Conservation (phyloP, 2,888 invertebrate species). For the Phyto melanocephala region DNA sequence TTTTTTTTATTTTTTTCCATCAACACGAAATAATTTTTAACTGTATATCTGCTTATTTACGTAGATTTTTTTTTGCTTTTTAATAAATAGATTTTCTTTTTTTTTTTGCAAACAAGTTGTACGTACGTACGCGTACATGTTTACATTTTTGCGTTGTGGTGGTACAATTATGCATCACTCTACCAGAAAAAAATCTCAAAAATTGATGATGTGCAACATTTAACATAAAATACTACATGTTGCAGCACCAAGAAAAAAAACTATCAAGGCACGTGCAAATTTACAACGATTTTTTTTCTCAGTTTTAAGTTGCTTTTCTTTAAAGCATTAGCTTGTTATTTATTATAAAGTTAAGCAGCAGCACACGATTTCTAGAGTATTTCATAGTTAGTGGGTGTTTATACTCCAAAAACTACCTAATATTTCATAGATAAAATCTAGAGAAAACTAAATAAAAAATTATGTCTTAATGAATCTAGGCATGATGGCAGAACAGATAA, state of each 20-base stretch:
- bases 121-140: no score
- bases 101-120: no score
- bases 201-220: conserved; percentile 50
- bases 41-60: no score
- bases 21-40: no score
- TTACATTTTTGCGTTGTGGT: no score
- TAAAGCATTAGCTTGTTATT: neutral
- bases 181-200: neutral
- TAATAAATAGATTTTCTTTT: no score
- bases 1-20: no score
- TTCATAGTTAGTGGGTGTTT: conserved; percentile 1
- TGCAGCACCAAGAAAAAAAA: conserved; percentile 7
- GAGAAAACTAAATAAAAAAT: neutral
- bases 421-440: neutral
- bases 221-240: conserved; percentile 34
- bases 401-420: no score
- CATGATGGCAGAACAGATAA: no score
- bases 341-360: conserved; percentile 10
- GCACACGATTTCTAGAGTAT: neutral
- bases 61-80: no score
- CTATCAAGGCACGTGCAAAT: conserved; percentile 24
- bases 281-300: neutral
- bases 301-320: neutral
- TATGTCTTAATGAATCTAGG: no score
- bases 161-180: no score